Conservation (phyloP, 2,797 vertebrate genomes). For the Cuniculus paca region DNA sequence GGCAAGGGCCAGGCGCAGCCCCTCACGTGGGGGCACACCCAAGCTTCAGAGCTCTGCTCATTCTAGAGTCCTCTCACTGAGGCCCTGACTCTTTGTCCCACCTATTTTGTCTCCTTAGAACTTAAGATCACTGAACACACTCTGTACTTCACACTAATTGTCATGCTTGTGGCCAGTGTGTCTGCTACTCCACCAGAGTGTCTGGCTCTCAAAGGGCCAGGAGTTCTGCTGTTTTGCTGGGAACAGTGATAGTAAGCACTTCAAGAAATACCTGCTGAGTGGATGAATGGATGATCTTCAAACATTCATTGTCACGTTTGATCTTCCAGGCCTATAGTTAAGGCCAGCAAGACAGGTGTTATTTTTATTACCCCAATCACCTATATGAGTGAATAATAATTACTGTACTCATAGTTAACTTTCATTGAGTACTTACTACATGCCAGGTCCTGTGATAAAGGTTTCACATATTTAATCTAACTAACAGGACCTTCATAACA, state of each 20-base stretch:
- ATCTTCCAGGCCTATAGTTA: background rate
- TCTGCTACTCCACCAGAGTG: background rate
- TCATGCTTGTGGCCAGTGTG: background rate
- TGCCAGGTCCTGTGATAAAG: background rate
- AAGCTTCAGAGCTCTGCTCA: background rate
- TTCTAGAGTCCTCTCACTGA: background rate
- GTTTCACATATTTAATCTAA: background rate
- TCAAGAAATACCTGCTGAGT: background rate
- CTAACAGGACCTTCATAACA: background rate
- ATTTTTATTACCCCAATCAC: background rate
- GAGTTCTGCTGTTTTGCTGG: background rate
- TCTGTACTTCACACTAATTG: background rate
- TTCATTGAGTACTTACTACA: conserved; percentile 59
- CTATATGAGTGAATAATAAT: background rate
- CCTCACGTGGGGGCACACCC: rapidly evolving
- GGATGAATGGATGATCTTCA: conserved; percentile 1
- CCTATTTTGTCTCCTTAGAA: background rate
- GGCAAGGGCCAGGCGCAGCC: background rate
- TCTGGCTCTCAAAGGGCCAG: background rate
- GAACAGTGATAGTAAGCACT: background rate
- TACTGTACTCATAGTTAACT: background rate
- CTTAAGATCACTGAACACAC: background rate
- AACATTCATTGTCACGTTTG: background rate
- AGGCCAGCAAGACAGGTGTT: background rate
- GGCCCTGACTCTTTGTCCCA: background rate